Conservation (phyloP, 2,797 vertebrate species). For the Phrynocephalus guinanensis region DNA sequence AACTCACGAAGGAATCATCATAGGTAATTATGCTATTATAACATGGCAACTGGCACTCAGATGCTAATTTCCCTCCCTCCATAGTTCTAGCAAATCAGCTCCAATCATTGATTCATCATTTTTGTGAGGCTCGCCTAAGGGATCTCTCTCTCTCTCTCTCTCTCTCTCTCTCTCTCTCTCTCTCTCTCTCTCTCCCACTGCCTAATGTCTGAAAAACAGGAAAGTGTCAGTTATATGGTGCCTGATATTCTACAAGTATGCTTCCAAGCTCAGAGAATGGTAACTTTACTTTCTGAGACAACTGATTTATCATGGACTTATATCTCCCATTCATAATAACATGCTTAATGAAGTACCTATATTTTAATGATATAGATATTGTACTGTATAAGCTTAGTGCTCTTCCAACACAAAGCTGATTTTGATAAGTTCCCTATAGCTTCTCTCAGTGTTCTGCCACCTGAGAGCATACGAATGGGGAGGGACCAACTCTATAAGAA, state of each 20-base stretch:
- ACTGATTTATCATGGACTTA: no score
- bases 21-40: constrained; percentile 75
- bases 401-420: no score
- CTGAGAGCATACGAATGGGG: not conserved
- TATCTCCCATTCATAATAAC: not conserved
- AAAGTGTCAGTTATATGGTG: not conserved
- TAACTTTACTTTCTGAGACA: not conserved
- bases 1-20: constrained; percentile 77
- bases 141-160: not conserved
- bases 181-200: no score
- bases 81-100: not conserved
- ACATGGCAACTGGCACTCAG: not conserved
- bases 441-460: not conserved
- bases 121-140: not conserved
- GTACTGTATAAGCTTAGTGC: not conserved
- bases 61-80: not conserved
- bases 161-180: no score
- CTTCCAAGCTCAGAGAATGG: not conserved
- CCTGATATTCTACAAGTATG: not conserved
- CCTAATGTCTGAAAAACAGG: not conserved
- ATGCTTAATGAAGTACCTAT: not conserved
- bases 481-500: not conserved
- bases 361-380: not conserved
- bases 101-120: not conserved
- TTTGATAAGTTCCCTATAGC: no score